Evolutionary conservation across 2,113 vertebrate species (phyloP), one percentile per base, ranked within the genome.

Genomic region (Hydrochoerus hydrochaeris): DNA sequence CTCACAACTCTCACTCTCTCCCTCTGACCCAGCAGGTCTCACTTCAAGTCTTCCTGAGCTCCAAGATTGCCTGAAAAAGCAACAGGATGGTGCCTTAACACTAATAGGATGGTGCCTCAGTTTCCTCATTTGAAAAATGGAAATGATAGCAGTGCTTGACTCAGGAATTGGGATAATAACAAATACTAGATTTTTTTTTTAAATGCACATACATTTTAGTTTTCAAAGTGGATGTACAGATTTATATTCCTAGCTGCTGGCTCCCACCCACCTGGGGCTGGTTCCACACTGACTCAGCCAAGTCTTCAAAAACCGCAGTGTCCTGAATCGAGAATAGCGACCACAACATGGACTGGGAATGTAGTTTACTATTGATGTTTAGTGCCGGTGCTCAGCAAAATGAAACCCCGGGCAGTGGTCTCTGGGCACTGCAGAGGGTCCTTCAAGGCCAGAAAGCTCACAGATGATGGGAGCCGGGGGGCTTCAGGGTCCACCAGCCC

Each of bases 41-140:
- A 38, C 26, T 49, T 73, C 16, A 20, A 28, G 46, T 63, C 83
- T 30, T 73, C 63, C 20, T 5, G 44, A 80, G 46, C 30, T 44
- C 16, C 9, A 2, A 8, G 28, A 80, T 19, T 41, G 54, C 19
- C 32, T 24, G 1, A 49, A 7, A 38, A 49, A 77, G 44, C 57
- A 41, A 69, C 58, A 24, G 13, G 5, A 71, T 26, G 60, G 28
- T 71, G 86, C 65, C 46, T 49, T 30, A 90, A 85, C 22, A 49
- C 44, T n/a, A n/a, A 88, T 16, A 49, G 49, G n/a, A 30, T 13
- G 5, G 28, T 41, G 62, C 62, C 81, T 86, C 85, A 41, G 44
- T 86, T 77, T 92, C 65, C 67, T 88, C 77, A 71, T 80, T 44
- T 85, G 90, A 85, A 93, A 91, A 90, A 67, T 77, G 49, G 26